Base-by-base conservation (phyloP, 35 echinoderm and acorn worm genomes). In the Strongylocentrotus purpuratus region DNA sequence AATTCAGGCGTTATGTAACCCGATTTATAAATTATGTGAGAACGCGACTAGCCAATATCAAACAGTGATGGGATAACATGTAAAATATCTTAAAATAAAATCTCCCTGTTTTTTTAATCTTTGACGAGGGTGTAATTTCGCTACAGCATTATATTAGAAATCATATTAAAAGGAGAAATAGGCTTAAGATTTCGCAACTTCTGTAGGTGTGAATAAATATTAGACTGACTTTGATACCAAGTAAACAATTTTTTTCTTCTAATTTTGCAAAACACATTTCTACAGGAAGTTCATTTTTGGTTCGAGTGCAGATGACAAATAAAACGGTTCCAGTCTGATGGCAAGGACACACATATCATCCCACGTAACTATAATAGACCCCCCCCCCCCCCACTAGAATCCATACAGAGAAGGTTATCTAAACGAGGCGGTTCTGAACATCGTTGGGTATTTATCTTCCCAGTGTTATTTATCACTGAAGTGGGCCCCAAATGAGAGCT, bases 391-490 rank as follows among this genome's bases (percentile, higher is more conserved):
- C 28, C 65, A 0, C 65, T 59, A 59, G 11, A 59, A 59, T 59
- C 52, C 52, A 59, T 59, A 59, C 52, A 17, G 17, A 9, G 65
- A 28, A 78, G 65, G 65, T 78, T 78, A 78, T 78, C 28, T 78
- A 78, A 78, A 78, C 65, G 65, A 78, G 65, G 20, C 65, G 65
- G 65, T 78, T 78, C 65, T 78, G 7, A 78, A 28, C 20, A 22
- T 22, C 65, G 20, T 22, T 28, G 65, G 65, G 5, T 78, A 78
- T 78, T 78, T 78, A 78, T 7, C 65, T 78, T 78, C 28, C 22
- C 65, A 78, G 65, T 78, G 65, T 78, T 78, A 78, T 78, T 78
- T 78, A 78, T 78, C 65, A 78, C 65, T 78, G 65, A 78, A 78
- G 15, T 78, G 65, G 65, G 65, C 65, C 65, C 65, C 65, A 78